Percentiles rank a stretch among this genome's conserved stretches.
These are phyloP conservation scores for Muscicapa comitata DNA, from an alignment of 2,797 vertebrate species.

Conservation along the genomic window DNA sequence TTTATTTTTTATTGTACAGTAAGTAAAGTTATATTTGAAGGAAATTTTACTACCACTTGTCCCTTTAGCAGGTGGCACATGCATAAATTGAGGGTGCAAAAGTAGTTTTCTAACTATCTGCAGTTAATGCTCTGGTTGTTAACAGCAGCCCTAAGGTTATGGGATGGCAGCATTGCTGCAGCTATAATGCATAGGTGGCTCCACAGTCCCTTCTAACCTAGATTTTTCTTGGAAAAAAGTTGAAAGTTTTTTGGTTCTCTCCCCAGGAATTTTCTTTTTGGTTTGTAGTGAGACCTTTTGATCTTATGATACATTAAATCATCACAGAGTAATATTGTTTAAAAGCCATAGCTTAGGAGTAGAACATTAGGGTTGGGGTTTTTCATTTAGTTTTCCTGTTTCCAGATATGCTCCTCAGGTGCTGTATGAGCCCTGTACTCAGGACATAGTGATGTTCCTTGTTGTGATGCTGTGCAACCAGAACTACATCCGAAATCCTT, in stretches of 20 bases:
- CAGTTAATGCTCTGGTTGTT: background rate
- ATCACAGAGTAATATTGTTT: background rate
- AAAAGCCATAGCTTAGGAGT: background rate
- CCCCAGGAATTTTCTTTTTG: background rate
- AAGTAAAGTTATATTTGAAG: conserved; percentile 72
- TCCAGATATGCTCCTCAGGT: conserved; percentile 96
- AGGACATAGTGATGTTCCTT: conserved; percentile 96
- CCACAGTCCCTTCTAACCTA: background rate
- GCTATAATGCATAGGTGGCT: rapidly evolving
- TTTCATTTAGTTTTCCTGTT: background rate
- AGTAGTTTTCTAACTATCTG: background rate
- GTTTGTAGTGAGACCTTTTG: background rate
- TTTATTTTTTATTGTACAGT: conserved; percentile 99
- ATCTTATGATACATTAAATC: background rate
- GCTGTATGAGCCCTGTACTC: conserved; percentile 97
- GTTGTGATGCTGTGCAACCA: conserved; percentile 98
- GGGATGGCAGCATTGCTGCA: background rate
- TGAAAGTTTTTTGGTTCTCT: background rate
- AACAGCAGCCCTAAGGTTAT: background rate
- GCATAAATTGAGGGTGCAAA: background rate
- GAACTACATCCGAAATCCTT: conserved; percentile 98
- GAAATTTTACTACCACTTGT: background rate
- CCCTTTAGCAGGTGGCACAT: background rate
- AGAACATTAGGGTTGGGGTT: background rate
- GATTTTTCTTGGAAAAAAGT: background rate